Evolutionary conservation across 2,888 invertebrate genomes (phyloP).

Genomic region (Mesorhabditis sp.): DNA sequence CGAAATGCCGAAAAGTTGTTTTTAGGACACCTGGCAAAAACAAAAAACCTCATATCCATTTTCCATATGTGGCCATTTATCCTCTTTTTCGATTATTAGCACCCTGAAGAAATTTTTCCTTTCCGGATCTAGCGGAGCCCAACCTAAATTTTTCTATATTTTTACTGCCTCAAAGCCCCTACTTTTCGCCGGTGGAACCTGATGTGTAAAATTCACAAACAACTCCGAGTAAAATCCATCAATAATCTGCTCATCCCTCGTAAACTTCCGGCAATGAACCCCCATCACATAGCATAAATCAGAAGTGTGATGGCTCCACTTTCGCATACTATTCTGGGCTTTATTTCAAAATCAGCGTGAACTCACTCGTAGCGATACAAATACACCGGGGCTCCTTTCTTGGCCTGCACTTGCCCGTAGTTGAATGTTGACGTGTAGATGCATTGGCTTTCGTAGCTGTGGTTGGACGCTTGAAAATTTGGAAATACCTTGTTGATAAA

Average conservation of each 20-base stretch:
- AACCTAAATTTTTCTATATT: not conserved
- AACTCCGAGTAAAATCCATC: not conserved
- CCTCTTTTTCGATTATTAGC: not conserved
- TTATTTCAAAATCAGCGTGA: not conserved
- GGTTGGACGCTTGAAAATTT: not conserved
- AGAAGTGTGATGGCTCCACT: not conserved
- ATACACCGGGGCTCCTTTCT: constrained; percentile 12
- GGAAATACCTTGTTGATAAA: not conserved
- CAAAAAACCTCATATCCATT: not conserved
- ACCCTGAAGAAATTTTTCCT: not conserved
- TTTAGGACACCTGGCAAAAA: too few species aligned
- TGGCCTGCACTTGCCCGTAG: constrained; percentile 9
- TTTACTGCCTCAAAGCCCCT: not conserved
- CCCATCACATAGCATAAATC: constrained; percentile 4
- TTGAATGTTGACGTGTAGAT: constrained; percentile 7
- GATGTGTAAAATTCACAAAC: not conserved
- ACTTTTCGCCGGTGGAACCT: not conserved
- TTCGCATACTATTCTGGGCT: not conserved
- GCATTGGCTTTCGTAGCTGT: constrained; percentile 10
- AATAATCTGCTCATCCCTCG: not conserved
- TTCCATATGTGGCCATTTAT: not conserved
- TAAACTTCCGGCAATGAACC: not conserved
- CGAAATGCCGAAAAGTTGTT: too few species aligned
- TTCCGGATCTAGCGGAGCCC: not conserved
- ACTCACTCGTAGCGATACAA: constrained; percentile 14